Evolutionary conservation across 1,140 invertebrate species (phyloP).

Genomic region (Megalonaias nervosa): DNA sequence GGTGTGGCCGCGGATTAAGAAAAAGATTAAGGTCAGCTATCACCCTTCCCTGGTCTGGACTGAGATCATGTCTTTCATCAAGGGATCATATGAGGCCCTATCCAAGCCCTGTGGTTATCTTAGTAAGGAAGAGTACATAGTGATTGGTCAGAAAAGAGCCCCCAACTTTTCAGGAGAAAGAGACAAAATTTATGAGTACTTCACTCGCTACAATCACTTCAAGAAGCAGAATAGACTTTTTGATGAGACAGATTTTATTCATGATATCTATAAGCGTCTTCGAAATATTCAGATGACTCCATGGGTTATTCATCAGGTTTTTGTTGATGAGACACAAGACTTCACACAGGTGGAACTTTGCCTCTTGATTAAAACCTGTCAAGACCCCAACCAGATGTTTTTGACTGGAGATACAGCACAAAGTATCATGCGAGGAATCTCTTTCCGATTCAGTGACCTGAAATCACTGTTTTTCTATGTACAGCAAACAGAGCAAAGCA

Average conservation of each 20-base stretch:
- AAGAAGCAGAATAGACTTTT: slow-evolving; percentile 26
- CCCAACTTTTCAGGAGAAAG: too few species aligned
- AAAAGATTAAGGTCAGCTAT: slow-evolving; percentile 10
- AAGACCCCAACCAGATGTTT: slow-evolving; percentile 67
- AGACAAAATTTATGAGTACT: too few species aligned
- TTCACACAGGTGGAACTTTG: slow-evolving; percentile 36
- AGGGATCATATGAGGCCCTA: slow-evolving; percentile 51
- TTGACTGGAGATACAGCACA: slow-evolving; percentile 39
- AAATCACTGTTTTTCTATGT: too few species aligned
- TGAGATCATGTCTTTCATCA: slow-evolving; percentile 34
- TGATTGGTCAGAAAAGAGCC: slow-evolving; percentile 35
- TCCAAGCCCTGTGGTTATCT: slow-evolving; percentile 41
- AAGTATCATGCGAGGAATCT: too few species aligned
- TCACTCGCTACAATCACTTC: too few species aligned
- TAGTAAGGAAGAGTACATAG: slow-evolving; percentile 43
- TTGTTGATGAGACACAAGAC: slow-evolving; percentile 68
- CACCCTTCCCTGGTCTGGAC: slow-evolving; percentile 49
- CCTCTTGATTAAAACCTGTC: slow-evolving; percentile 58
- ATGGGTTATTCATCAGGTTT: slow-evolving; percentile 63
- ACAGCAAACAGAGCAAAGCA: too few species aligned
- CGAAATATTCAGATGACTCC: slow-evolving; percentile 1
- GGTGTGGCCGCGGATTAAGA: slow-evolving; percentile 43
- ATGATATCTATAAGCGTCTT: slow-evolving; percentile 23
- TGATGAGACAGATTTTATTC: slow-evolving; percentile 57
- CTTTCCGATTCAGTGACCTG: too few species aligned